Base-by-base conservation (phyloP, 1,140 invertebrate genomes). In the Drosophila tristis region DNA sequence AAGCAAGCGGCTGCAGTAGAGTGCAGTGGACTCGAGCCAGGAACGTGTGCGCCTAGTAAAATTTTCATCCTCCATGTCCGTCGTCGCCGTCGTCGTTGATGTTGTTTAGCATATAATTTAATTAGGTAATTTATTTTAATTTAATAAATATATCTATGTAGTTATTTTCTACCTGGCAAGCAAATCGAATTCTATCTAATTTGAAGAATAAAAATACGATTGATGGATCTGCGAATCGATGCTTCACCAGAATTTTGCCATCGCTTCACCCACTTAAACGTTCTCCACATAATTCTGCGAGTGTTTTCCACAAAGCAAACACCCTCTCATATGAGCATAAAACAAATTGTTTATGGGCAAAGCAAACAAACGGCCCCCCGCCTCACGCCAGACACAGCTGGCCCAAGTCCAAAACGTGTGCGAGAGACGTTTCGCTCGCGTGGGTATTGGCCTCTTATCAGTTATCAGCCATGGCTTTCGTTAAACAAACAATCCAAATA, bases 1-100 rank as follows among this genome's bases (percentile, higher is more conserved):
- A 4, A 89, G 90, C 66, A 91, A 91, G 64, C 65, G 90, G 5
- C 13, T 90, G 48, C 77, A 91, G 74, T 90, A 78, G 11, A 42
- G 23, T 16, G 8, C 25, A 15, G 6, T 15, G 47, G 39, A 62
- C 35, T 49, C 47, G 76, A 77, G 73, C 81, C 81, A 84, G 50
- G 49, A 48, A 50, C 35, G 59, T 11, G 50, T 25, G 55, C 56
- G 53, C 55, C 71, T 87, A 87, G 79, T 61, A 11, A 75, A 86
- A 61, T 65, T 54, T 1, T 11, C 35, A 39, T 39, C 35, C 9
- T 39, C 9, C 11, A 3, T 61, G 60, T 61, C 45, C 54, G 49
- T 39, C 56, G 51, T 50, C 58, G 48, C 44, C 62, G 59, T 56
- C 64, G 25, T 65, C 20, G 20, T 20, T 20, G 20, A 20, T 64